phyloP scores from a whole-genome alignment of 2,113 vertebrate species.

The Sakesphorus luctuosus region DNA sequence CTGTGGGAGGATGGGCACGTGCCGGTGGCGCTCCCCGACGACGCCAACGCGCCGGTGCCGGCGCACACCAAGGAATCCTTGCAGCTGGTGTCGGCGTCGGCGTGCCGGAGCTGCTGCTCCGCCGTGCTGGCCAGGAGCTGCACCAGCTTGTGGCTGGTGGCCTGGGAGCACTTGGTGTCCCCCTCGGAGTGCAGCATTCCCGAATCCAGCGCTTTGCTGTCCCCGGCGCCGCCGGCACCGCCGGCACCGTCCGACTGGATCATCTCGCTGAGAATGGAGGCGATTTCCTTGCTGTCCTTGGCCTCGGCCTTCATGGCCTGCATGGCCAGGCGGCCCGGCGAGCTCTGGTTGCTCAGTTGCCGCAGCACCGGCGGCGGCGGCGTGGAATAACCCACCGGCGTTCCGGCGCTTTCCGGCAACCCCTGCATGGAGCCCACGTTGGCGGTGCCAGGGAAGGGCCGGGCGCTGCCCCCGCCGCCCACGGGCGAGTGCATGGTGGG shows the following conservation, averaged over 20 bases:
- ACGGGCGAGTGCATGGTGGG: conserved; percentile 85
- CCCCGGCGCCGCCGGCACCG: background rate
- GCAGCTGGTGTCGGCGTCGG: conserved; percentile 73
- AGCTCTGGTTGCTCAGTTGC: conserved; percentile 80
- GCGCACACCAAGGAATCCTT: conserved; percentile 75
- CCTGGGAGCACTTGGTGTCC: conserved; percentile 76
- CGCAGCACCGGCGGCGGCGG: conserved; percentile 80
- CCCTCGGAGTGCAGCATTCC: conserved; percentile 63
- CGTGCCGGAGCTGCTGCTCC: conserved; percentile 74
- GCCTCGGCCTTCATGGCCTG: conserved; percentile 65
- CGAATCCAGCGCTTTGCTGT: conserved; percentile 68
- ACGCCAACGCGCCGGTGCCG: background rate
- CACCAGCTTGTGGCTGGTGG: conserved; percentile 82
- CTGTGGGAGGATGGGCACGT: conserved; percentile 91
- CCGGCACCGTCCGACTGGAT: conserved; percentile 58
- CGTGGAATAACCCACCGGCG: conserved; percentile 78
- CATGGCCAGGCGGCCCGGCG: conserved; percentile 71
- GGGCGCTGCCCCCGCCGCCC: conserved; percentile 65
- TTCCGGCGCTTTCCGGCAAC: conserved; percentile 73
- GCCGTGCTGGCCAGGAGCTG: conserved; percentile 84
- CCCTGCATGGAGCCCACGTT: conserved; percentile 71
- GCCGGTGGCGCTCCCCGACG: conserved; percentile 22
- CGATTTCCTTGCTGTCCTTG: conserved; percentile 79
- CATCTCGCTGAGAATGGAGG: conserved; percentile 77
- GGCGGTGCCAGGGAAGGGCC: conserved; percentile 78